Conservation (phyloP, 2,888 invertebrate species). For the Petrophora chlorosata region DNA sequence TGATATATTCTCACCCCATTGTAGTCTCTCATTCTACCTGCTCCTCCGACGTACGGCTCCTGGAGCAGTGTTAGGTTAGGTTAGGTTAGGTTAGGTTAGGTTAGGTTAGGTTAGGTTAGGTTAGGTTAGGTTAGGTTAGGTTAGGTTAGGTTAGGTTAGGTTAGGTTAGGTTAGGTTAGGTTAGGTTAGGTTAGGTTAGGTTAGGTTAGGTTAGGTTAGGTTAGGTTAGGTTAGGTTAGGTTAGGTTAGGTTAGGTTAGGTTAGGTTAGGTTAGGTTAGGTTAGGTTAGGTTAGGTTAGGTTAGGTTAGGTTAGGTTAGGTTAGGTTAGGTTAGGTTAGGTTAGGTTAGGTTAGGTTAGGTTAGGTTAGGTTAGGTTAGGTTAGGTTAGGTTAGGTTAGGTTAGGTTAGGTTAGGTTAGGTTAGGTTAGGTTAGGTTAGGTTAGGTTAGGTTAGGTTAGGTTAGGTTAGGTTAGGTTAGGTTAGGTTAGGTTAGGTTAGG, state of each 20-base stretch:
- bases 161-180: slow-evolving; percentile 36
- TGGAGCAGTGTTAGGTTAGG: slow-evolving; percentile 24
- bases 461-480: slow-evolving; percentile 23
- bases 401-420: slow-evolving; percentile 17
- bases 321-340: slow-evolving; percentile 34
- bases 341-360: slow-evolving; percentile 34
- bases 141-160: slow-evolving; percentile 37
- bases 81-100: slow-evolving; percentile 31
- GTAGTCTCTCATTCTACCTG: no score
- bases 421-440: slow-evolving; percentile 19
- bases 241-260: slow-evolving; percentile 34
- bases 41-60: no score
- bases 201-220: slow-evolving; percentile 34
- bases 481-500: slow-evolving; percentile 29
- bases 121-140: slow-evolving; percentile 39
- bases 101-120: slow-evolving; percentile 36
- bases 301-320: slow-evolving; percentile 34
- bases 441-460: slow-evolving; percentile 21
- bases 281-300: slow-evolving; percentile 33
- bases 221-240: slow-evolving; percentile 35
- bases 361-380: slow-evolving; percentile 26
- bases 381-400: slow-evolving; percentile 25
- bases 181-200: slow-evolving; percentile 36
- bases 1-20: no score
- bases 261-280: slow-evolving; percentile 33